Evolutionary conservation across 2,888 invertebrate species (phyloP).

Genomic region (Hydroisotoma schaefferi): DNA sequence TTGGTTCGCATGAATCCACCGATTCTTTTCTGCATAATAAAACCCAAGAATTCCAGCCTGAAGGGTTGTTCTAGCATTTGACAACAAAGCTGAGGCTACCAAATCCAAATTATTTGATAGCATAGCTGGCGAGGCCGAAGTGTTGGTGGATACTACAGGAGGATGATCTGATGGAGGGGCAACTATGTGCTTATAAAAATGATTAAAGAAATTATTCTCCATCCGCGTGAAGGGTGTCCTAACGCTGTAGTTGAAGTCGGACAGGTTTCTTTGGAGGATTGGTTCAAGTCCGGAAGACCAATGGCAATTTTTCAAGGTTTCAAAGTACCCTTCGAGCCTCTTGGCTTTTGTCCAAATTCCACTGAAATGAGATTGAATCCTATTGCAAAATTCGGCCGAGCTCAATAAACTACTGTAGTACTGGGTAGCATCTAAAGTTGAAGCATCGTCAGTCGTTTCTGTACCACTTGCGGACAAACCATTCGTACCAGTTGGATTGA

Average conservation of each 20-base stretch:
- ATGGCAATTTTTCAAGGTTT: conserved; percentile 20
- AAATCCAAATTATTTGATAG: not conserved
- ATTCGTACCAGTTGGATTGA: conserved; percentile 8
- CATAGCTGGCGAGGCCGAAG: not conserved
- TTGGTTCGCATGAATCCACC: conserved; percentile 40
- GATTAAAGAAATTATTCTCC: conserved; percentile 44
- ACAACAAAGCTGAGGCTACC: conserved; percentile 33
- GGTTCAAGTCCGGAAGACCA: not conserved
- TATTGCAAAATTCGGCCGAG: conserved; percentile 34
- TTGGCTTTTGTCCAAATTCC: conserved; percentile 18
- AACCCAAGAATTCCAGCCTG: conserved; percentile 34
- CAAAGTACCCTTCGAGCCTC: conserved; percentile 29
- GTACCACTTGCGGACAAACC: too few species aligned
- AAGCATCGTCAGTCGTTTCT: not conserved
- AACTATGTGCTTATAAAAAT: conserved; percentile 23
- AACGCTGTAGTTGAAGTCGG: conserved; percentile 22
- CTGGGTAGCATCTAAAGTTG: conserved; percentile 2
- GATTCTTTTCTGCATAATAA: conserved; percentile 44
- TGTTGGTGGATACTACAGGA: not conserved
- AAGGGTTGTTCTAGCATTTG: conserved; percentile 38
- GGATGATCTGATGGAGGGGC: not conserved
- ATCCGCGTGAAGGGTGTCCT: conserved; percentile 41
- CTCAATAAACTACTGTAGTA: not conserved
- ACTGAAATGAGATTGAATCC: conserved; percentile 40
- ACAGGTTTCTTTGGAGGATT: not conserved